Evolutionary conservation across 1,140 invertebrate genomes (phyloP), one percentile per base, ranked within the genome.

Genomic region (Harlomillsia oculata): DNA sequence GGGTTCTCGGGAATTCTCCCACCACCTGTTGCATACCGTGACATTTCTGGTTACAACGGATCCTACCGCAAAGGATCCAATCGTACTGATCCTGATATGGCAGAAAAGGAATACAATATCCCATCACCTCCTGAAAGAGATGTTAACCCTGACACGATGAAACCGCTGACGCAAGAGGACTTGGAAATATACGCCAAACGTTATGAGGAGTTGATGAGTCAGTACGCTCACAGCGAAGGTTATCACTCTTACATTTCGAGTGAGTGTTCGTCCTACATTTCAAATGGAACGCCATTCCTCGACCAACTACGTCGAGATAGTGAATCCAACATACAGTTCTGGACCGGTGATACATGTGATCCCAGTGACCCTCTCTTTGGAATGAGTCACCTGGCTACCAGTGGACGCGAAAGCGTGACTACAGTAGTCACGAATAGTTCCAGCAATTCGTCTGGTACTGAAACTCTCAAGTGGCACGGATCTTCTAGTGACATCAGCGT

Each of bases 231-330:
- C 60, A 84, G 82, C 21, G 84, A 87, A 72, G 84, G 84, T 13
- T 87, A 87, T 68, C 84, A 86, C 67, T 85, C 82, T 69, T 87
- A 83, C 69, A 85, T 83, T 21, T 87, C 82, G 53, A 87, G 81
- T 67, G 84, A 81, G 32, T 71, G 64, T 56, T 86, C 82, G 71
- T 86, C 83, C 5, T 82, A 80, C 18, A 83, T 82, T 13, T 59
- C 59, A n/a, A 80, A 77, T 20, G 62, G 60, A 5, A 87, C 85
- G 5, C 85, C 85, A 13, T 84, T 88, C 67, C 70, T 87, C 54
- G 85, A 89, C 68, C 77, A 81, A 78, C 58, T 72, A n/a, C 49
- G 69, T 8, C 59, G 65, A 13, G 69, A 72, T 26, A 66, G 62
- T 30, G 65, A 67, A 56, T 64, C 59, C 26, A 56, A 65, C 44